phyloP scores from a whole-genome alignment of 92 coral and sea anemone genomes.

The Paragorgia papillata region DNA sequence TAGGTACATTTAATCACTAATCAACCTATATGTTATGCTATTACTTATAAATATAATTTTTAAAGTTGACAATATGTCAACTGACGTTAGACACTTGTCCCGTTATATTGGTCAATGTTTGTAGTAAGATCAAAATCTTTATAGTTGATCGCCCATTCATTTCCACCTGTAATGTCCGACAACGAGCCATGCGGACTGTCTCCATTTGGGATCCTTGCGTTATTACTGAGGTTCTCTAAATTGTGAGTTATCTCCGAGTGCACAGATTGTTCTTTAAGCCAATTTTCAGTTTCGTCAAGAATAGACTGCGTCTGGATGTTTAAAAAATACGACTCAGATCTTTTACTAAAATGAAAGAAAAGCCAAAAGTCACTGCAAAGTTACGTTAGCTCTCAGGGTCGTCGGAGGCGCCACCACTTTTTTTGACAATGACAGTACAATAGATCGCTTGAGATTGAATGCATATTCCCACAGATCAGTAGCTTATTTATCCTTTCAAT shows the following conservation, averaged over 20 bases:
- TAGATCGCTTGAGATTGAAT: no score
- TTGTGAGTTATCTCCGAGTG: constrained; percentile 33
- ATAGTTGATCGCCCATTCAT: constrained; percentile 15
- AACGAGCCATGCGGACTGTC: constrained; percentile 24
- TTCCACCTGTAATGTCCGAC: constrained; percentile 16
- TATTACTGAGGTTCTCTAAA: constrained; percentile 29
- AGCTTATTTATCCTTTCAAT: no score
- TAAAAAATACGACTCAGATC: constrained; percentile 62
- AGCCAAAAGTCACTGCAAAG: background rate
- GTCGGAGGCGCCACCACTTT: no score
- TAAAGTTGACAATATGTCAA: no score
- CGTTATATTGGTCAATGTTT: constrained; percentile 40
- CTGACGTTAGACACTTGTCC: constrained; percentile 39
- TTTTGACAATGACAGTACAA: no score
- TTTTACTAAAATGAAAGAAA: constrained; percentile 51
- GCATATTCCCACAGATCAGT: no score
- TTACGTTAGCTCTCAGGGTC: no score
- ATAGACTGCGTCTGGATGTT: constrained; percentile 69
- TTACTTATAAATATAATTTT: no score
- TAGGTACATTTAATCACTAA: no score
- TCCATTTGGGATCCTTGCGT: constrained; percentile 23
- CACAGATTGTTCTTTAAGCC: constrained; percentile 78
- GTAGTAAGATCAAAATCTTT: constrained; percentile 38
- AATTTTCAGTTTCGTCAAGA: constrained; percentile 81
- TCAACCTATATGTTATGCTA: no score